Evolutionary conservation across 2,888 invertebrate genomes (phyloP).

Genomic region (Ferdinandea cuprea): DNA sequence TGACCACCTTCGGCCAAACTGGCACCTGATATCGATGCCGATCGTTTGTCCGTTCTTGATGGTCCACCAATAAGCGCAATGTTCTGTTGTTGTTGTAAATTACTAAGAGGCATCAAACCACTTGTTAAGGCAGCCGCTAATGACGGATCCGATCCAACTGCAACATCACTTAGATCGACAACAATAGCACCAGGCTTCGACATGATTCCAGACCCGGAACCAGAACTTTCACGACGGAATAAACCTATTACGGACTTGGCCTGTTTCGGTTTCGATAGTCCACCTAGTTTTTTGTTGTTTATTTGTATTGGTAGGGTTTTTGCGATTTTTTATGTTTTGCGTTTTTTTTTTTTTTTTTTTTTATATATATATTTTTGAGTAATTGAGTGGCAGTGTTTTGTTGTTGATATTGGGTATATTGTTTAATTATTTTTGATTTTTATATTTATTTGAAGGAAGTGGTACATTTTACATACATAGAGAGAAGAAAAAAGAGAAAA

Average conservation of each 20-base stretch:
- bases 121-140: conserved; percentile 81
- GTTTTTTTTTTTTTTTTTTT: conserved; percentile 34
- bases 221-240: conserved; percentile 92
- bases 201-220: conserved; percentile 86
- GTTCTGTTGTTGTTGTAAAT: conserved; percentile 80
- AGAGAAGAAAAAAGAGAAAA: conserved; percentile 72
- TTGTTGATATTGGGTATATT: conserved; percentile 61
- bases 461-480: conserved; percentile 75
- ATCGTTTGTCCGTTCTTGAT: conserved; percentile 80
- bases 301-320: conserved; percentile 55
- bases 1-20: conserved; percentile 82
- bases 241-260: conserved; percentile 94
- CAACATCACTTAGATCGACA: conserved; percentile 77
- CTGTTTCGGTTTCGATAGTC: conserved; percentile 93
- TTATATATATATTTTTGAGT: conserved; percentile 24
- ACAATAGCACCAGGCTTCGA: conserved; percentile 84
- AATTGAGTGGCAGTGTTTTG: conserved; percentile 54
- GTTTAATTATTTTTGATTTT: conserved; percentile 29
- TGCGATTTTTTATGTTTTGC: conserved; percentile 35
- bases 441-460: conserved; percentile 52
- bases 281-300: conserved; percentile 85
- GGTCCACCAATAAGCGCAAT: conserved; percentile 63
- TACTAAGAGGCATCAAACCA: conserved; percentile 83
- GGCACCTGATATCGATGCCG: conserved; percentile 79
- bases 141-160: conserved; percentile 84